Evolutionary conservation across 2,888 invertebrate genomes (phyloP), one percentile per base, ranked within the genome.

Genomic region (Tineola bisselliella): DNA sequence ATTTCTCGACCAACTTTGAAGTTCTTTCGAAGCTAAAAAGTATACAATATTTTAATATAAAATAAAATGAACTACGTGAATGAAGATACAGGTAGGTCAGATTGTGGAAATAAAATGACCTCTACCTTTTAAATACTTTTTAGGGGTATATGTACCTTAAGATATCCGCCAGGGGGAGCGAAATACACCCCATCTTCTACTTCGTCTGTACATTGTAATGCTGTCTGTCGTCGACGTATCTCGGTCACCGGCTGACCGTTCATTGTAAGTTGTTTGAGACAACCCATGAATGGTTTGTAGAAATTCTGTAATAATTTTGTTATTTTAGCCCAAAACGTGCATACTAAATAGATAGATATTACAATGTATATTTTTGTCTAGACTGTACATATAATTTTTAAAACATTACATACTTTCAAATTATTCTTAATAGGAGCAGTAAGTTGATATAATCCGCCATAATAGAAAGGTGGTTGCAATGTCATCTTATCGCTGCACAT

Each of bases 131-230:
- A n/a, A n/a, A n/a, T n/a, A n/a, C n/a, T n/a, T n/a, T n/a, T n/a
- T n/a, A n/a, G n/a, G n/a, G n/a, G n/a, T n/a, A n/a, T n/a, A n/a
- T n/a, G 3, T 63, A 92, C 89, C 83, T 91, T 92, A 62, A 93
- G 88, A 70, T 90, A 92, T 63, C 96, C 96, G 62, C 92, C 91
- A 0, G 91, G 90, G 1, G 91, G 90, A 54, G 91, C 91, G 84
- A 98, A 97, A 91, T 93, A 98, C 0, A 93, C 89, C 4, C 98
- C 98, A 2, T 96, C 95, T 13, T 94, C 91, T 8, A 86, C 73
- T 63, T 91, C 88, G 62, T 93, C 91, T 0, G 92, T 91, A 76
- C 98, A 98, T 0, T 93, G 92, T 19, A 93, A 89, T 0, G 94
- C 91, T 48, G 91, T 91, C 61, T 90, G 81, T 54, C 88, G 79